Evolutionary conservation across 2,113 vertebrate species (phyloP), one percentile per base, ranked within the genome.

Genomic region (Leptobrachium ailaonicum): DNA sequence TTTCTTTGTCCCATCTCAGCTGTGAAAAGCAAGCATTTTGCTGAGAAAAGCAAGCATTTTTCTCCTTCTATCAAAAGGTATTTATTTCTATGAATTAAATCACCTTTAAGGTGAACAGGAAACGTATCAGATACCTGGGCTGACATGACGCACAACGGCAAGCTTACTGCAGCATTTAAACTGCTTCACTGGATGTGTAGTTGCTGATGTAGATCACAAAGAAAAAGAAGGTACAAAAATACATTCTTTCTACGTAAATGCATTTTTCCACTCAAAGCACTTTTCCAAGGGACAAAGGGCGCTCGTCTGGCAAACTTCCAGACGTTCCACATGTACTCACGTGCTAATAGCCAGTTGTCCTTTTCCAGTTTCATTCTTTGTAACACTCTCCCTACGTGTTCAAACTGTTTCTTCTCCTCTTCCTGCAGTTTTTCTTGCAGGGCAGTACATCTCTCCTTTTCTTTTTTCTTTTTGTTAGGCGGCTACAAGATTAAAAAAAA

Each of bases 271-370:
- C 43, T 64, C 42, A 6, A 6, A 41, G 32, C 62, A 66, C 62
- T 66, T 67, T 76, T 76, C 67, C 4, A 76, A 75, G 54, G 43
- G 43, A 47, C 42, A 75, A 74, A 62, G 13, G 56, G 54, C 47
- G 9, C 47, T 62, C 11, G 58, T 11, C 2, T 44, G 41, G 72
- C 56, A 62, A 7, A 8, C 54, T 9, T 14, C 54, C 54, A 11
- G 8, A 60, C 53, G 66, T 0, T 20, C 7, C 50, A 14, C 56
- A 85, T 77, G 11, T 81, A 92, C 96, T 95, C 91, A 99, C 97
- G 98, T 89, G 97, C 95, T 82, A 98, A 90, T 86, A 99, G 93
- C 98, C 98, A 99, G 89, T 97, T 98, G 91, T 99, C 98, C 81
- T 99, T 99, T 89, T 99, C 98, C 82, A 98, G 88, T 88, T 98